Percentiles rank a stretch among this genome's conserved stretches.
Conservation (phyloP, 64 coral and sea anemone species). For the Stylophora pistillata region DNA sequence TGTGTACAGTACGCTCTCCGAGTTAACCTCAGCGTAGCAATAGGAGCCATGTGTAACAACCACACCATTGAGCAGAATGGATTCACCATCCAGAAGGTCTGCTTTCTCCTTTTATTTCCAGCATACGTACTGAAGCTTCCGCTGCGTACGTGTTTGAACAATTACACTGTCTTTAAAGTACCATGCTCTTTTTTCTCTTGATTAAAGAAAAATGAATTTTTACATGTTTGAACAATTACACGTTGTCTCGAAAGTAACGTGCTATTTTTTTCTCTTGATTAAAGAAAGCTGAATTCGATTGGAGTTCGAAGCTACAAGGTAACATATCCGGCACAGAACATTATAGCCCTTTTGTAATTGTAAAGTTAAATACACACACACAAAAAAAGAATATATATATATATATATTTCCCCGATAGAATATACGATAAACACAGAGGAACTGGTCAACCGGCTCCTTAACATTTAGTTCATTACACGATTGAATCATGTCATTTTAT, state of each 20-base stretch:
- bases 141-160: background rate
- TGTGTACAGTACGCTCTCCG: slow-evolving; percentile 92
- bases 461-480: too few relatives aligned
- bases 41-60: slow-evolving; percentile 97
- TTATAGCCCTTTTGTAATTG: background rate
- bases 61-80: slow-evolving; percentile 89
- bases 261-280: slow-evolving; percentile 14
- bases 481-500: too few relatives aligned
- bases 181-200: background rate
- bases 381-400: too few relatives aligned
- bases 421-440: too few relatives aligned
- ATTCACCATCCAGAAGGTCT: slow-evolving; percentile 95
- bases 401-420: too few relatives aligned
- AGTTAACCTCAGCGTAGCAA: slow-evolving; percentile 94
- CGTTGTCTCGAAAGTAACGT: background rate
- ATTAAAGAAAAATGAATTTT: slow-evolving; percentile 87
- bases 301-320: slow-evolving; percentile 96
- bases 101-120: background rate
- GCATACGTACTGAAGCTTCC: background rate
- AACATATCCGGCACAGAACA: background rate
- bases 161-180: background rate
- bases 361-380: too few relatives aligned
- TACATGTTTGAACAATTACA: background rate
- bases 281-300: slow-evolving; percentile 90
- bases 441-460: too few relatives aligned